Evolutionary conservation across 1,140 invertebrate genomes (phyloP).

Genomic region (Dysdera silvatica): DNA sequence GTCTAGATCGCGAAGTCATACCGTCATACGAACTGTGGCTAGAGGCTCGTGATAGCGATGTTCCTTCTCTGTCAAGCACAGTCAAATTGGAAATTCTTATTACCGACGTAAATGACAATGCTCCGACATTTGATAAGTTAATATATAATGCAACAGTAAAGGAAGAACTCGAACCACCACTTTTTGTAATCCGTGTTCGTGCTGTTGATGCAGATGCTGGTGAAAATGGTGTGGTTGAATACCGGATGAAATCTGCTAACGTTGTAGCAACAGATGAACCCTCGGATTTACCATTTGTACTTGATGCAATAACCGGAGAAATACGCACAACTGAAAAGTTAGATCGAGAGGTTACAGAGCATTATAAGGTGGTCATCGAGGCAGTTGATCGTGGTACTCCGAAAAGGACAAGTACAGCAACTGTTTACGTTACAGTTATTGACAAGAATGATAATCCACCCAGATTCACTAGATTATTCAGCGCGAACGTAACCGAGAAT

Average conservation of each 20-base stretch:
- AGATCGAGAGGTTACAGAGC: constrained; percentile 77
- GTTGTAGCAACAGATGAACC: too few species aligned
- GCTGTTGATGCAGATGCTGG: constrained; percentile 81
- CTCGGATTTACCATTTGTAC: constrained; percentile 59
- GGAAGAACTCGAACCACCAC: constrained; percentile 76
- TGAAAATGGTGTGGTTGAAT: constrained; percentile 73
- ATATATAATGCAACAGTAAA: constrained; percentile 74
- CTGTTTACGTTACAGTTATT: constrained; percentile 69
- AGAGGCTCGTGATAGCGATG: constrained; percentile 76
- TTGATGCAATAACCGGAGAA: constrained; percentile 70
- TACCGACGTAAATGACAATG: constrained; percentile 84
- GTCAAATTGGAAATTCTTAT: constrained; percentile 69
- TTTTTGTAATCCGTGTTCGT: constrained; percentile 63
- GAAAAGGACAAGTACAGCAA: constrained; percentile 69
- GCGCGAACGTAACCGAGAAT: constrained; percentile 92
- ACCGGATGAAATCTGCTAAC: constrained; percentile 56
- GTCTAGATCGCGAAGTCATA: constrained; percentile 80
- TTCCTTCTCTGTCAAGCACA: constrained; percentile 62
- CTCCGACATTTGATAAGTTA: constrained; percentile 57
- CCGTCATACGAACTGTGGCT: constrained; percentile 84
- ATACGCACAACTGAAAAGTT: constrained; percentile 73
- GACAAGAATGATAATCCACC: constrained; percentile 95
- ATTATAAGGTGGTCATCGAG: constrained; percentile 74
- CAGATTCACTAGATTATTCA: constrained; percentile 81
- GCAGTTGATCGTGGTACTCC: constrained; percentile 79